A percentile compares a stretch with the other conserved stretches of the same genome.
Evolutionary conservation across 2,888 invertebrate species (phyloP).

Genomic region (Xestia ashworthii): DNA sequence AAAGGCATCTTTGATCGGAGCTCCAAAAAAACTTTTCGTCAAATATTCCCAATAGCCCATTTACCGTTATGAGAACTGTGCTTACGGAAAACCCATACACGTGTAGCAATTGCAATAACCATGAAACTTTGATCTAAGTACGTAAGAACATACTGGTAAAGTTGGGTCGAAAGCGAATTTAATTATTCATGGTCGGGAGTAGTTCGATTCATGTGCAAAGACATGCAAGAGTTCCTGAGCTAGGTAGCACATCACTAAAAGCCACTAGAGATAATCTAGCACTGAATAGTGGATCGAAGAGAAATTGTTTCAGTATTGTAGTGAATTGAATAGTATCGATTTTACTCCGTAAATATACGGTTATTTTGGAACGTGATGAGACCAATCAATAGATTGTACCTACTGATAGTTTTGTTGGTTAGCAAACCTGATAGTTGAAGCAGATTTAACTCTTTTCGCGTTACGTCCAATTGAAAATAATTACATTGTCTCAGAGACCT

Average conservation of each 20-base stretch:
- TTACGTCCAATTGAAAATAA: slow-evolving; percentile 38
- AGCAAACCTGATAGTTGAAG: slow-evolving; percentile 18
- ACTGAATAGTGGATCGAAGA: slow-evolving; percentile 32
- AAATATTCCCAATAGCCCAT: slow-evolving; percentile 46
- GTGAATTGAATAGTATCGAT: slow-evolving; percentile 28
- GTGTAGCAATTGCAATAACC: slow-evolving; percentile 29
- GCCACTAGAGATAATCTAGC: slow-evolving; percentile 17
- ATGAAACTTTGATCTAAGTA: slow-evolving; percentile 40
- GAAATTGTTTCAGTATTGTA: slow-evolving; percentile 34
- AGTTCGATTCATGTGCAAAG: slow-evolving; percentile 25
- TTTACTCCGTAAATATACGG: slow-evolving; percentile 2
- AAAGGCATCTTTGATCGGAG: slow-evolving; percentile 18
- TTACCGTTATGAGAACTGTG: slow-evolving; percentile 38
- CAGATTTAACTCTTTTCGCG: slow-evolving; percentile 21
- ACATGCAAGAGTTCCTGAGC: slow-evolving; percentile 18
- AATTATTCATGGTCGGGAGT: slow-evolving; percentile 47
- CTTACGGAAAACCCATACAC: slow-evolving; percentile 5
- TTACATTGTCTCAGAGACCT: slow-evolving; percentile 22
- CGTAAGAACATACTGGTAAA: slow-evolving; percentile 16
- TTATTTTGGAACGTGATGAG: slow-evolving; percentile 27
- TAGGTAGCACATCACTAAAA: slow-evolving; percentile 15
- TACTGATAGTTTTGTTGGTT: slow-evolving; percentile 12
- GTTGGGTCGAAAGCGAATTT: slow-evolving; percentile 42
- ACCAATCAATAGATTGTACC: slow-evolving; percentile 30
- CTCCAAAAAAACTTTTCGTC: slow-evolving; percentile 10